Base-by-base conservation (phyloP, 2,797 vertebrate genomes). In the Lemur catta region DNA sequence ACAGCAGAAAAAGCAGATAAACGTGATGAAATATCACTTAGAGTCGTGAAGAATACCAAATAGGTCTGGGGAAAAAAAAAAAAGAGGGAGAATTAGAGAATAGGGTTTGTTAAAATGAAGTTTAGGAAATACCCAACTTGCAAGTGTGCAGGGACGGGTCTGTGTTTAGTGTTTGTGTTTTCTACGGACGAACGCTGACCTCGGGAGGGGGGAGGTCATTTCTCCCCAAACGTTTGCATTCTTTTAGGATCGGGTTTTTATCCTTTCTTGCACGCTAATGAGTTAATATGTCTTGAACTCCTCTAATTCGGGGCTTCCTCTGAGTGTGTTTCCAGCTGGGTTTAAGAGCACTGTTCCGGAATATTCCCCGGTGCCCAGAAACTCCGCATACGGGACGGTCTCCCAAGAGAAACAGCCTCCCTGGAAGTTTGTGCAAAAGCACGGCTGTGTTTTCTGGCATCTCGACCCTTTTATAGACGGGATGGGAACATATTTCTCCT, bases 341-440 rank as follows among this genome's bases (percentile, higher is more conserved):
- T 52, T 63, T 33, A 41, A 52, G 5, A 35, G 24, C 46, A 12
- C 7, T 2, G 18, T n/a, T 63, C 69, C 0, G 3, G 69, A 43
- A 26, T 75, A 52, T 43, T 85, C 46, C 4, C 4, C 4, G 8
- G 24, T 55, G 30, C 30, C 38, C 35, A 35, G 61, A 55, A 14
- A 35, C 7, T 11, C 15, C 9, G 50, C 8, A 3, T 6, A 20
- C 0, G 33, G 35, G 30, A 9, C 4, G 30, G 9, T 9, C 6
- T 46, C 41, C 30, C 28, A 26, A 4, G 20, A 63, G 2, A 28
- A n/a, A n/a, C n/a, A 18, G 1, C 24, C 0, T 17, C 5, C 30
- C 1, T 2, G 0, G 1, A 1, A 1, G 6, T 65, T n/a, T 9
- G 2, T 1, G 13, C 33, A n/a, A n/a, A 9, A 17, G 33, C 33